Conservation (phyloP, 2,113 vertebrate species). For the Lipotes vexillifer region DNA sequence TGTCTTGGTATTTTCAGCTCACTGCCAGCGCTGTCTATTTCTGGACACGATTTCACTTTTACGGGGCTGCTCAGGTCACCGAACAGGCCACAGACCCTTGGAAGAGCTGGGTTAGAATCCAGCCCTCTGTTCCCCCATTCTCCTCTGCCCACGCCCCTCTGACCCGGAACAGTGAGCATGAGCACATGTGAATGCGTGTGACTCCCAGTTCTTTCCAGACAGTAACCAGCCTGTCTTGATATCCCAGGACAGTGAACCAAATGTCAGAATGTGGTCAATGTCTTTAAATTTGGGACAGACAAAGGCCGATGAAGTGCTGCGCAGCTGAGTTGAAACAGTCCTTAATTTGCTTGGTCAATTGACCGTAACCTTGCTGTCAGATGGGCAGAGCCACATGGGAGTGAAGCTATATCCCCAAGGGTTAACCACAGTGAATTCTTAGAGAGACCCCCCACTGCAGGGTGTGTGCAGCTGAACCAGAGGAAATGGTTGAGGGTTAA, state of each 20-base stretch:
- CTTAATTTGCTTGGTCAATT: not conserved
- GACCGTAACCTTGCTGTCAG: not conserved
- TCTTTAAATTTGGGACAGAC: not conserved
- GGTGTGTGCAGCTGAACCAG: accelerated
- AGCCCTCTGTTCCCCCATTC: accelerated
- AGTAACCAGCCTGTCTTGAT: not conserved
- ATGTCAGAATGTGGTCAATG: not conserved
- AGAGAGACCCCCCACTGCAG: not conserved
- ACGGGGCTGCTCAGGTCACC: not conserved
- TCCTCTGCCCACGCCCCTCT: accelerated
- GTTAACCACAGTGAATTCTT: not conserved
- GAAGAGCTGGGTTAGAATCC: too few relatives aligned
- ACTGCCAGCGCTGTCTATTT: not conserved
- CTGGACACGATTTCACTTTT: not conserved
- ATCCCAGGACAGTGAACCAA: not conserved
- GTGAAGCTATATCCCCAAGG: not conserved
- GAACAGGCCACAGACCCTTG: accelerated
- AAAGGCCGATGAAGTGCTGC: not conserved
- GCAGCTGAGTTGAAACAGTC: not conserved
- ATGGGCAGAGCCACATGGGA: accelerated
- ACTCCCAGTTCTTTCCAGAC: not conserved
- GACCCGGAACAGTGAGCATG: accelerated
- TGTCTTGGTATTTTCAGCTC: not conserved
- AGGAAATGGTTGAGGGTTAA: not conserved
- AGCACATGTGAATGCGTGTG: accelerated